Evolutionary conservation across 2,113 vertebrate species (phyloP), one percentile per base, ranked within the genome.

Genomic region (Malurus melanocephalus): DNA sequence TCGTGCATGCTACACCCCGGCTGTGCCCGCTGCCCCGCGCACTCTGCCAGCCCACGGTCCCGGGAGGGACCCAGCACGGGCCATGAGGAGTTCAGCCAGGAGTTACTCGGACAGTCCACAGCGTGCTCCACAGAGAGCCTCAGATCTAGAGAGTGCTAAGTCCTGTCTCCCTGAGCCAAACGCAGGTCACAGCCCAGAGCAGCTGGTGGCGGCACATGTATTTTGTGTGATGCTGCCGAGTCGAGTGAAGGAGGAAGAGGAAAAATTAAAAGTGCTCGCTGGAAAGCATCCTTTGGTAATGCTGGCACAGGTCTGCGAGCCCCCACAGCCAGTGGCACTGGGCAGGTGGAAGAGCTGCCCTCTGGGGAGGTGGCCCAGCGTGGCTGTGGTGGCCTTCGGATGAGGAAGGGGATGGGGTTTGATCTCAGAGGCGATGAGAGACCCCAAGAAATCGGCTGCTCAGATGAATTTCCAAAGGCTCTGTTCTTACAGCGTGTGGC

Each of bases 311-410:
- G 38, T 60, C 87, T 90, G 55, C 0, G 0, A 89, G 79, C 40
- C 78, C 35, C 60, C 48, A 38, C 17, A 0, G 42, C 4, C 0
- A 89, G 68, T 0, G 32, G 43, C 59, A 1, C 56, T 14, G 16
- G 18, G 35, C 64, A 85, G 45, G 28, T 8, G 64, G 28, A 45
- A n/a, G 40, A 59, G 53, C n/a, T 69, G 46, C 66, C 32, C 49
- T 30, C 48, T 7, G 46, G 14, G 24, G 4, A 75, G 38, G 42
- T 49, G 27, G 59, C 66, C 59, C 60, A 71, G 46, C 8, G 30
- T 19, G 21, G 60, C 55, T 49, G 33, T 7, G 45, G 71, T 83
- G 75, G 38, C 80, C 49, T 53, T 46, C 3, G 0, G 59, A 16
- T 7, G 10, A 80, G 45, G 5, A 4, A 82, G 27, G 26, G 42